A percentile compares a stretch with the other conserved stretches of the same genome.
Evolutionary conservation across 2,797 vertebrate species (phyloP).

Genomic region (Acanthornis magna): DNA sequence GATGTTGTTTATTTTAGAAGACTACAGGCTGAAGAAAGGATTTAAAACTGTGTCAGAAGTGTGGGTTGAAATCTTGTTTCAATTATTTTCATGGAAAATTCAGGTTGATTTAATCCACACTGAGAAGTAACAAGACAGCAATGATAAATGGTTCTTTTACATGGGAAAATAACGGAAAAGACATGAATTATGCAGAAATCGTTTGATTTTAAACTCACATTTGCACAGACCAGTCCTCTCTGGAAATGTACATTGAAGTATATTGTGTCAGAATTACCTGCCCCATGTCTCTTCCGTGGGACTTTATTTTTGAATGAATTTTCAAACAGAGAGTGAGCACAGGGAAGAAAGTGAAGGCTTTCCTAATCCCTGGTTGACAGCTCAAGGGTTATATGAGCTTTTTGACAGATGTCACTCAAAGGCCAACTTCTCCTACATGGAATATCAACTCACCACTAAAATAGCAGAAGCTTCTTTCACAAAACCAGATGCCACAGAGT

Average conservation of each 20-base stretch:
- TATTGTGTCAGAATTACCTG: neutral
- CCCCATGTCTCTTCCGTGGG: neutral
- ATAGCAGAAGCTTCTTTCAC: neutral
- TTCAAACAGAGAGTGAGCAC: neutral
- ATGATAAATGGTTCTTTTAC: neutral
- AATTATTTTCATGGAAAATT: neutral
- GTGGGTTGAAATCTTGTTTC: neutral
- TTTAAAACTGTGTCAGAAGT: neutral
- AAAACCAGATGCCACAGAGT: neutral
- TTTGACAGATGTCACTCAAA: neutral
- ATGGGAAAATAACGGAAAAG: neutral
- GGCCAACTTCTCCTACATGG: neutral
- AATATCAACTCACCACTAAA: neutral
- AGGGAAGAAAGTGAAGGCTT: neutral
- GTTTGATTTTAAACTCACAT: neutral
- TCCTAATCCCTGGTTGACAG: neutral
- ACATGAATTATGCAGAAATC: neutral
- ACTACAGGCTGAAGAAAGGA: constrained; percentile 16
- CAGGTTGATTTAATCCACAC: neutral
- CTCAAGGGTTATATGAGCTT: neutral
- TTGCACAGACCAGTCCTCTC: neutral
- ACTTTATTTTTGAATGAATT: neutral
- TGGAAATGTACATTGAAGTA: neutral
- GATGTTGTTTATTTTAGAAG: constrained; percentile 43
- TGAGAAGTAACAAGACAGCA: neutral